These are phyloP conservation scores for Chaetodon trifasciatus DNA, from an alignment of 2,797 vertebrate species.

Conservation along the genomic window DNA sequence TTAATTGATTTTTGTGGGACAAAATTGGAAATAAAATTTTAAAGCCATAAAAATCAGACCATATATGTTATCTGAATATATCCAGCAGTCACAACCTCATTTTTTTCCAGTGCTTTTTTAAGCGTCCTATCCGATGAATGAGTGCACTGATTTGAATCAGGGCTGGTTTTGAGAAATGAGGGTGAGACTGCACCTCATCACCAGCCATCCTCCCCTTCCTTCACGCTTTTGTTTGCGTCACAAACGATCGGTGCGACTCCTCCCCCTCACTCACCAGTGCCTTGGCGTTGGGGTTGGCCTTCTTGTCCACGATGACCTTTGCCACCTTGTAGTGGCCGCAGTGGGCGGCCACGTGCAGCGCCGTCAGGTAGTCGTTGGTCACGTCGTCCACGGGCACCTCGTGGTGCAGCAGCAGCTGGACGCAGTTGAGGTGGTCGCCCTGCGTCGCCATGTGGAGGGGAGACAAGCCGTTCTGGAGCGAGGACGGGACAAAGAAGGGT, in stretches of 20 bases:
- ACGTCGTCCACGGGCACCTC: conserved; percentile 97
- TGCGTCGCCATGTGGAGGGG: conserved; percentile 98
- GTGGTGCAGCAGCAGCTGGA: conserved; percentile 96
- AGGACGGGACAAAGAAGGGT: neutral
- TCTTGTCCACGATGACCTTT: conserved; percentile 98
- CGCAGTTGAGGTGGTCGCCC: conserved; percentile 97
- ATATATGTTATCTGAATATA: too few relatives aligned
- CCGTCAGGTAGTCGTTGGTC: conserved; percentile 97
- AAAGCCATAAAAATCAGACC: too few relatives aligned
- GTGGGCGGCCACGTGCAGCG: conserved; percentile 96
- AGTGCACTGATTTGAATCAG: too few relatives aligned
- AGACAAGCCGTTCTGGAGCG: conserved; percentile 93
- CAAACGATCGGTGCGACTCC: neutral
- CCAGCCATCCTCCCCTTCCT: neutral
- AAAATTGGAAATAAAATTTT: neutral
- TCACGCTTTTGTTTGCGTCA: neutral
- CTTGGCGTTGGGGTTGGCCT: conserved; percentile 98
- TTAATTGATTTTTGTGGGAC: neutral
- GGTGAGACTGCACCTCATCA: too few relatives aligned
- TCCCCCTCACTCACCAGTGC: conserved; percentile 89
- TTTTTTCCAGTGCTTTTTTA: neutral
- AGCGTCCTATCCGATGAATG: too few relatives aligned
- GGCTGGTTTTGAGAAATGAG: too few relatives aligned
- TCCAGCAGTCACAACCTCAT: neutral
- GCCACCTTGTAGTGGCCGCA: conserved; percentile 99